Percentiles rank a stretch among this genome's conserved stretches.
These are phyloP conservation scores for Brachionus angularis DNA, from an alignment of 1,140 invertebrate genomes.

Conservation along the genomic window DNA sequence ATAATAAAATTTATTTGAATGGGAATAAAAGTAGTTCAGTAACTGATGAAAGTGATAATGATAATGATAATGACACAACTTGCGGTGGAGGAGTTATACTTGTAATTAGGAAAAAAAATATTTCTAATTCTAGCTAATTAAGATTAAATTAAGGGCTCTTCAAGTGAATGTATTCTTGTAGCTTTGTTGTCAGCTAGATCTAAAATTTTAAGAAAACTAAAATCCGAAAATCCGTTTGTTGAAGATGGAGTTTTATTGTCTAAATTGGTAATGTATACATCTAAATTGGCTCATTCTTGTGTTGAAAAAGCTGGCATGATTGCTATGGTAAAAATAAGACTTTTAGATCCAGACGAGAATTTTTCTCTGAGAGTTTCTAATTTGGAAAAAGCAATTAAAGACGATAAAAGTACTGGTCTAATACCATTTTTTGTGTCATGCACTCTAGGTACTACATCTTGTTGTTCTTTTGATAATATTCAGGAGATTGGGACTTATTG, in stretches of 20 bases:
- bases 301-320: conserved; percentile 99
- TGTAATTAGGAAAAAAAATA: not conserved
- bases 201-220: conserved; percentile 1
- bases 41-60: conserved; percentile 55
- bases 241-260: conserved; percentile 89
- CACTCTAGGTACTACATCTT: conserved; percentile 82
- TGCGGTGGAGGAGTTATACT: conserved; percentile 55
- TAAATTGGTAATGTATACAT: conserved; percentile 84
- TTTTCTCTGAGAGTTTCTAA: conserved; percentile 82
- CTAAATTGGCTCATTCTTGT: conserved; percentile 84
- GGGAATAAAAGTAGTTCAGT: not conserved
- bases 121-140: not conserved
- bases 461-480: conserved; percentile 80
- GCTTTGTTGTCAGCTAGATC: conserved; percentile 75
- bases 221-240: conserved; percentile 42
- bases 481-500: conserved; percentile 80
- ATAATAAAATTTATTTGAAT: not conserved
- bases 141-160: conserved; percentile 65
- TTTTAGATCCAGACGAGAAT: conserved; percentile 90
- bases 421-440: conserved; percentile 94
- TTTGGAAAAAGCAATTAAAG: conserved; percentile 71
- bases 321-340: conserved; percentile 89
- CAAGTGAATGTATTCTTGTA: conserved; percentile 81
- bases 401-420: conserved; percentile 63
- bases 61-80: conserved; percentile 60